Evolutionary conservation across 1,140 invertebrate species (phyloP), one percentile per base, ranked within the genome.

Genomic region (Trachelipus rathkii): DNA sequence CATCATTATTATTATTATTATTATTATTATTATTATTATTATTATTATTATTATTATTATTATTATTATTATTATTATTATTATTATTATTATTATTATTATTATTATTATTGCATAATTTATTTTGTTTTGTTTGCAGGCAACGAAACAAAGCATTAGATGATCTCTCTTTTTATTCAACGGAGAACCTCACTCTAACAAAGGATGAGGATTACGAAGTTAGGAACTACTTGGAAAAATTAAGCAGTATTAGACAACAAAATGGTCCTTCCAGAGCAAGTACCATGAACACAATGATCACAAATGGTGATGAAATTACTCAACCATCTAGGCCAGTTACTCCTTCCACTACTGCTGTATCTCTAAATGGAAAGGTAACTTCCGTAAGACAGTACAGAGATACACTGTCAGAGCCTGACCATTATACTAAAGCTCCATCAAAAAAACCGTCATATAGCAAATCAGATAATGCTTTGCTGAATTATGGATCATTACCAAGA

Each of bases 131-230:
- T 21, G n/a, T 33, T 21, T 44, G 24, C 79, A 81, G 79, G 53
- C 79, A 81, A 72, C 76, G 79, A 60, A 81, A 81, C 77, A 81
- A 81, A 70, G 79, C 79, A n/a, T 67, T 81, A 67, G 79, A 81
- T 73, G 79, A 81, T 46, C 77, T 81, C 60, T 74, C 77, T 60
- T 81, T 78, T 73, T 78, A 77, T 67, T 78, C 77, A 7, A 78
- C 77, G 10, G 79, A 81, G 45, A 76, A 81, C 68, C 72, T 81
- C 8, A 72, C 60, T 15, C 74, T 75, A 33, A 60, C 60, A 13
- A 45, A 74, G 11, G 73, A 77, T 2, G 44, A 67, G 19, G 79
- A 81, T 66, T 78, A 81, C 50, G 77, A 78, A 44, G 79, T 81
- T 6, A 73, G 77, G 45, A 77, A 78, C 50, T 81, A 78, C 53